These are phyloP conservation scores for Rhopilema esculentum DNA, from an alignment of 30 jellyfish, hydroid and myxozoan genomes.

Conservation along the genomic window DNA sequence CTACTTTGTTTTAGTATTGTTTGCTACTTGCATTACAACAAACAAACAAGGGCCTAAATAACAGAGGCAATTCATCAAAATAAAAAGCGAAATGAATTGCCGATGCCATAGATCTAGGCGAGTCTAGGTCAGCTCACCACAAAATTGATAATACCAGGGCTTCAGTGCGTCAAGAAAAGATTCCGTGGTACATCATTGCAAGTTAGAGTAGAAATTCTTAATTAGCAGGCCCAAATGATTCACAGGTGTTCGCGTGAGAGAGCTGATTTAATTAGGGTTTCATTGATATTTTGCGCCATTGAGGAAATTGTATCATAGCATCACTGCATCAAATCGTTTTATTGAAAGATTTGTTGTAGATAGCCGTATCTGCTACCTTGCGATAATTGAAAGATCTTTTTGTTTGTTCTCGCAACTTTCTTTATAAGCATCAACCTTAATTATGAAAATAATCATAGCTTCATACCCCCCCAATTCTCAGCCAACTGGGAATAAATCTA, in stretches of 20 bases:
- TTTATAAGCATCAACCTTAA: too few species aligned
- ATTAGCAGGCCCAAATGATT: neutral
- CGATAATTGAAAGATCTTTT: too few species aligned
- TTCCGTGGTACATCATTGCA: neutral
- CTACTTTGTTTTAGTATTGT: neutral
- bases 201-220: neutral
- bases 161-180: neutral
- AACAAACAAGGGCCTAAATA: neutral
- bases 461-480: too few species aligned
- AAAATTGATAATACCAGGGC: neutral
- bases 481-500: too few species aligned
- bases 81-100: neutral
- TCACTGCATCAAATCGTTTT: neutral
- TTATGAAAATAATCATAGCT: too few species aligned
- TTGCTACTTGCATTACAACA: neutral
- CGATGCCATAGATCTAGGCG: neutral
- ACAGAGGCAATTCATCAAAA: slow-evolving; percentile 11
- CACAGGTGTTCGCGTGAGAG: slow-evolving; percentile 18
- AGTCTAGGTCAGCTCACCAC: slow-evolving; percentile 34
- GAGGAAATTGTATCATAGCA: neutral
- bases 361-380: too few species aligned
- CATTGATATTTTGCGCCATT: neutral
- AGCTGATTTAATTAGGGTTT: neutral
- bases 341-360: too few species aligned
- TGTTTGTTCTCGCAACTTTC: too few species aligned